These are phyloP conservation scores for Symphodus melops DNA, from an alignment of 2,113 vertebrate genomes.

Conservation along the genomic window DNA sequence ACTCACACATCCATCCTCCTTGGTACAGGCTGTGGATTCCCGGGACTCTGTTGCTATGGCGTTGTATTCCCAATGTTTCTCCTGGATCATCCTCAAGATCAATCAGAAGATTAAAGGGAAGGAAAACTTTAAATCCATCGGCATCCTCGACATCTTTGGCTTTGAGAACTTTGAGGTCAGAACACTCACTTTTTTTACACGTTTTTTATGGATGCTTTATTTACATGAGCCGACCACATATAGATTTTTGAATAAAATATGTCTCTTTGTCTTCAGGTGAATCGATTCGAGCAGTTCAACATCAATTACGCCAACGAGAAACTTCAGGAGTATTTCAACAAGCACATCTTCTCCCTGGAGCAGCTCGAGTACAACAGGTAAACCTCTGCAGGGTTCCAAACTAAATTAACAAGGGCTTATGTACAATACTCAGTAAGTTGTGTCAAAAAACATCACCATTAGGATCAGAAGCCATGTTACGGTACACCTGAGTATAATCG, in stretches of 20 bases:
- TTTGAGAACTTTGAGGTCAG: conserved; percentile 94
- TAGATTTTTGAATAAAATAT: background rate
- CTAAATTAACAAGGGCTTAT: too few species aligned
- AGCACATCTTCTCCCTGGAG: conserved; percentile 95
- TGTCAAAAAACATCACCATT: too few species aligned
- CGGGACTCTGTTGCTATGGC: conserved; percentile 94
- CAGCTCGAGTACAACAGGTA: conserved; percentile 93
- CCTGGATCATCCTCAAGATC: conserved; percentile 93
- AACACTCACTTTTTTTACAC: background rate
- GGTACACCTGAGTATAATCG: background rate
- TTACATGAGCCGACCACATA: too few species aligned
- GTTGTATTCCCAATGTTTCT: conserved; percentile 93
- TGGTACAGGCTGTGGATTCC: conserved; percentile 89
- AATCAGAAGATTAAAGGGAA: conserved; percentile 92
- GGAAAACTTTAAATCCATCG: conserved; percentile 95
- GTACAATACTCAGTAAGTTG: too few species aligned
- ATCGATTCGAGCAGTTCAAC: conserved; percentile 95
- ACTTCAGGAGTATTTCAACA: conserved; percentile 95
- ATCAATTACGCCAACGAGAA: conserved; percentile 97
- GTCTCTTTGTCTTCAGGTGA: conserved; percentile 82
- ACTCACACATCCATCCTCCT: conserved; percentile 9
- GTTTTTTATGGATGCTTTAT: background rate
- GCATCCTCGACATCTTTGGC: conserved; percentile 95
- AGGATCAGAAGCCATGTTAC: too few species aligned
- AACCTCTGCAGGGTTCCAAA: background rate